Conservation (phyloP, 2,888 invertebrate species). For the Synergus laeviventris region DNA sequence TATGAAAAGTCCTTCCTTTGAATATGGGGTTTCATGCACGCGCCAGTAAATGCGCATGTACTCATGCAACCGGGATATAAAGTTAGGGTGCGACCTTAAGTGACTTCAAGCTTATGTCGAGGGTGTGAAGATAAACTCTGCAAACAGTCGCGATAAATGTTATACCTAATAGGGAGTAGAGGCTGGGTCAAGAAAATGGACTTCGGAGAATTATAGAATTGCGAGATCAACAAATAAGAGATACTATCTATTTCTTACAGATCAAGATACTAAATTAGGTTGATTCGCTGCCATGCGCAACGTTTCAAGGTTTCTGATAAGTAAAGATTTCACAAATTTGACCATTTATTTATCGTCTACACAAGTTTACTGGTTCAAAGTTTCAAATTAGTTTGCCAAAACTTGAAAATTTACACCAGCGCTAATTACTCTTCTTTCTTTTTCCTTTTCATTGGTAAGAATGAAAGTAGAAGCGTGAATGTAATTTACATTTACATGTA, state of each 20-base stretch:
- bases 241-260: neutral
- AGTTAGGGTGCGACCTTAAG: slow-evolving; percentile 36
- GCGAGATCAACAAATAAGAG: neutral
- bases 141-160: slow-evolving; percentile 20
- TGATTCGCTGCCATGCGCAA: neutral
- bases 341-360: neutral
- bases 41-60: slow-evolving; percentile 30
- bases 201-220: neutral
- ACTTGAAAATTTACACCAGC: neutral
- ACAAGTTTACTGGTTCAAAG: neutral
- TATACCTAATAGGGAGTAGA: neutral
- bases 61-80: slow-evolving; percentile 21
- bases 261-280: no score
- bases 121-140: slow-evolving; percentile 29
- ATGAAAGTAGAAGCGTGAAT: no score
- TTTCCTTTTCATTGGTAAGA: no score
- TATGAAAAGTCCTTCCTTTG: slow-evolving; percentile 19
- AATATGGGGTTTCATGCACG: slow-evolving; percentile 32
- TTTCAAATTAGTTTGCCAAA: neutral
- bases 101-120: slow-evolving; percentile 22
- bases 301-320: neutral
- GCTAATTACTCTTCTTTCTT: no score
- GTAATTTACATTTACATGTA: no score
- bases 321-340: neutral
- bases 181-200: neutral